Evolutionary conservation across 1,140 invertebrate genomes (phyloP).

Genomic region (Aphelinus certus): DNA sequence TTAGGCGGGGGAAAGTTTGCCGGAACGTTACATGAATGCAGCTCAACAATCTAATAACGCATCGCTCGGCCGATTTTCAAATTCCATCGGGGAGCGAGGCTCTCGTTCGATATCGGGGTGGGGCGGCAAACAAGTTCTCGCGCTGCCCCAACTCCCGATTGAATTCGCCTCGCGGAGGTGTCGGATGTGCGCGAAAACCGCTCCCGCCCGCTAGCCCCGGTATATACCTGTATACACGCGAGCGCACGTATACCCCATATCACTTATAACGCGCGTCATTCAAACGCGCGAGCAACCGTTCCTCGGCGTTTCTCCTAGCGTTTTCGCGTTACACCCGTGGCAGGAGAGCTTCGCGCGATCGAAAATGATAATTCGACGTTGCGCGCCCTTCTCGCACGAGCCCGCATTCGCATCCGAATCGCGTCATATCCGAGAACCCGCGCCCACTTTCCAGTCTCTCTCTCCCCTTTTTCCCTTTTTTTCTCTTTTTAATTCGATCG

Average conservation of each 20-base stretch:
- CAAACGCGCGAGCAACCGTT: conserved; percentile 4
- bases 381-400: neutral
- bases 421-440: conserved; percentile 13
- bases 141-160: too few species aligned
- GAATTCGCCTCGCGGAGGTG: too few species aligned
- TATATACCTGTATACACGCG: neutral
- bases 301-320: neutral
- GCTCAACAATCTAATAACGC: too few species aligned
- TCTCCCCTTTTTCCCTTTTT: conserved; percentile 32
- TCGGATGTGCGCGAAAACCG: too few species aligned
- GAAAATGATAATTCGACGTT: conserved; percentile 24
- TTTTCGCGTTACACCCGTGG: neutral
- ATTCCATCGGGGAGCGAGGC: too few species aligned
- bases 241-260: neutral
- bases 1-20: too few species aligned
- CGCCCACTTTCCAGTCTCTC: neutral
- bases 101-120: too few species aligned
- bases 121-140: too few species aligned
- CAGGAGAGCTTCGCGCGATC: neutral
- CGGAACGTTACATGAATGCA: too few species aligned
- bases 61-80: too few species aligned
- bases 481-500: conserved; percentile 36
- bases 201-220: too few species aligned
- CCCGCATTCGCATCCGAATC: conserved; percentile 25
- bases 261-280: conserved; percentile 18